Conservation (phyloP, 2,113 vertebrate species). For the Onychostruthus taczanowskii region DNA sequence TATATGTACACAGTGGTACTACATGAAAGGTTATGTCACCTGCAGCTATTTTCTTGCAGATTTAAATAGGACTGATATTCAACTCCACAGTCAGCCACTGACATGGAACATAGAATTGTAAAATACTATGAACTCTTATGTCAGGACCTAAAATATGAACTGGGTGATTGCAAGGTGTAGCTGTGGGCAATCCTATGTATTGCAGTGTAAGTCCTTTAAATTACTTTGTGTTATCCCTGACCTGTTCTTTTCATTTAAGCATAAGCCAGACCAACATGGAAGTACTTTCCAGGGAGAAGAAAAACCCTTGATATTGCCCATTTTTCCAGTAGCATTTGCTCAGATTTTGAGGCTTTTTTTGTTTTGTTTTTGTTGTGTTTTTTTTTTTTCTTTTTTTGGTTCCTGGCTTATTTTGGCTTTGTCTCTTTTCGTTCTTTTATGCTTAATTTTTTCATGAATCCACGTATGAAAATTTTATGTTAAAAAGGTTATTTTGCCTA, state of each 20-base stretch:
- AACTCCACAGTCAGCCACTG: conserved; percentile 79
- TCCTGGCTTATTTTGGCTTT: neutral
- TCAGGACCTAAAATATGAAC: conserved; percentile 80
- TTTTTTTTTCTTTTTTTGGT: accelerated
- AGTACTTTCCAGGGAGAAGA: neutral
- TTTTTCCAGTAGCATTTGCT: neutral
- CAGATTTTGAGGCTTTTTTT: neutral
- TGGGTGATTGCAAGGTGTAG: conserved; percentile 78
- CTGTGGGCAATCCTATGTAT: conserved; percentile 71
- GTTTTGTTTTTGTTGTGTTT: accelerated
- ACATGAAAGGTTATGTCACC: conserved; percentile 99
- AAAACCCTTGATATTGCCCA: neutral
- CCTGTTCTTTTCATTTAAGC: conserved; percentile 67
- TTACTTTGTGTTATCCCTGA: conserved; percentile 68
- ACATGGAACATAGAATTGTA: conserved; percentile 83
- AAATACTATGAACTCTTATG: conserved; percentile 75
- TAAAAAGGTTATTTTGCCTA: neutral
- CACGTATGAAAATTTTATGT: neutral
- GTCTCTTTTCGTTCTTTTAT: neutral
- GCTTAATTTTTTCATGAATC: neutral
- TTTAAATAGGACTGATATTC: conserved; percentile 87
- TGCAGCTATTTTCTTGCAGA: conserved; percentile 92
- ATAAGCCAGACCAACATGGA: conserved; percentile 47
- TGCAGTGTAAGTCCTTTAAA: conserved; percentile 57
- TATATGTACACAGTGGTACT: conserved; percentile 89